phyloP scores from a whole-genome alignment of 1,140 invertebrate genomes.

The Drosophila lacteicornis region DNA sequence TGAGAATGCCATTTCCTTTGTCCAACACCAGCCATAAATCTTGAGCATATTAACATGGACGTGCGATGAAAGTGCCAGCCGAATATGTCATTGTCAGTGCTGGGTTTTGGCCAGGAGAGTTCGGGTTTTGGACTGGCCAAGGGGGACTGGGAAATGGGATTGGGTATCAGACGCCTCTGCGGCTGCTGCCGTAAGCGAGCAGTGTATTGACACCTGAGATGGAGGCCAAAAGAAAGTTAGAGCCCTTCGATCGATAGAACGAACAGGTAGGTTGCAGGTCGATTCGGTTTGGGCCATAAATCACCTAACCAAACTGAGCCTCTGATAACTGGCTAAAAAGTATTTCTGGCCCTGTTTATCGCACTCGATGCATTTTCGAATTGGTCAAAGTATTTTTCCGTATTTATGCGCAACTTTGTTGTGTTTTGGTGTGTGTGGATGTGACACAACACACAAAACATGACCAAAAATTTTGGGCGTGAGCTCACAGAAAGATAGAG shows the following conservation, averaged over 20 bases:
- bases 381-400: conserved; percentile 74
- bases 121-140: neutral
- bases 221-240: conserved; percentile 43
- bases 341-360: conserved; percentile 58
- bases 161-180: conserved; percentile 56
- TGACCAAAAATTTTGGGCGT: conserved; percentile 82
- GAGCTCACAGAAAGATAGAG: conserved; percentile 46
- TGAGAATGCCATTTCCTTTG: conserved; percentile 79
- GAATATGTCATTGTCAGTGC: conserved; percentile 81
- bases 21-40: conserved; percentile 72
- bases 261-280: conserved; percentile 36
- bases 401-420: conserved; percentile 59
- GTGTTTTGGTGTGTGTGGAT: conserved; percentile 30
- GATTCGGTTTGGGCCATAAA: conserved; percentile 61
- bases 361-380: conserved; percentile 69
- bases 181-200: conserved; percentile 64
- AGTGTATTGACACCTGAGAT: conserved; percentile 75
- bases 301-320: conserved; percentile 59
- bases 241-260: conserved; percentile 33
- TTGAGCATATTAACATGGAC: conserved; percentile 80
- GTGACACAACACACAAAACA: conserved; percentile 72
- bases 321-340: conserved; percentile 73
- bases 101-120: conserved; percentile 24
- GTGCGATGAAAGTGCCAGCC: conserved; percentile 81
- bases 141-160: conserved; percentile 19